phyloP scores from a whole-genome alignment of 2,113 vertebrate genomes.

The Trochalopteron elliotii region DNA sequence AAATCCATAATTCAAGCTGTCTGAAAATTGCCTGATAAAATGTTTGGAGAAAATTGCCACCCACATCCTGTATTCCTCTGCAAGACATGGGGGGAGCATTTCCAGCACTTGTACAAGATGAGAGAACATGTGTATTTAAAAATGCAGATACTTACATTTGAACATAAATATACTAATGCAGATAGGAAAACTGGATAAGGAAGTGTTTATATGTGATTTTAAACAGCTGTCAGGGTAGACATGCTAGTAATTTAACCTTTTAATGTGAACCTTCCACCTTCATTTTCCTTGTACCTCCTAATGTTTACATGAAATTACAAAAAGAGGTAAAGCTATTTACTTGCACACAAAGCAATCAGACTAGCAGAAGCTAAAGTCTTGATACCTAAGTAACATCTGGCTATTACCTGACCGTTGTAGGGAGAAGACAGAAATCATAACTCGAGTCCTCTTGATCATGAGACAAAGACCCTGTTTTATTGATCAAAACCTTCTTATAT shows the following conservation, averaged over 20 bases:
- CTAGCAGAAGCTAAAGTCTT: background rate
- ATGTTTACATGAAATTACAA: background rate
- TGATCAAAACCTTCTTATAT: background rate
- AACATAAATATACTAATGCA: conserved; percentile 4
- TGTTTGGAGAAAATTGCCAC: conserved; percentile 38
- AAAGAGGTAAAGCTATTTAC: background rate
- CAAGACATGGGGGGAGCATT: background rate
- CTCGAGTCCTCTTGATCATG: background rate
- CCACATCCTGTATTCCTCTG: background rate
- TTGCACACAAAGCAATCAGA: background rate
- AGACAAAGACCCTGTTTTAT: background rate
- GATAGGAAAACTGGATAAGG: background rate
- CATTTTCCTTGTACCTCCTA: background rate
- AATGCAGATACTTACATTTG: background rate
- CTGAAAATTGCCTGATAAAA: conserved; percentile 24
- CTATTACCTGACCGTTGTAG: fast-evolving
- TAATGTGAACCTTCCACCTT: background rate
- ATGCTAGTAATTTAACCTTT: background rate
- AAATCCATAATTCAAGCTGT: background rate
- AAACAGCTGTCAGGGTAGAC: background rate
- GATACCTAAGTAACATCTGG: background rate
- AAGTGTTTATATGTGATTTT: background rate
- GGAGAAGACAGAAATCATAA: background rate
- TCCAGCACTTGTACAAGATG: background rate
- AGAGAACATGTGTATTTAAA: background rate